phyloP scores from a whole-genome alignment of 2,888 invertebrate species.

The Epirrita christyi region DNA sequence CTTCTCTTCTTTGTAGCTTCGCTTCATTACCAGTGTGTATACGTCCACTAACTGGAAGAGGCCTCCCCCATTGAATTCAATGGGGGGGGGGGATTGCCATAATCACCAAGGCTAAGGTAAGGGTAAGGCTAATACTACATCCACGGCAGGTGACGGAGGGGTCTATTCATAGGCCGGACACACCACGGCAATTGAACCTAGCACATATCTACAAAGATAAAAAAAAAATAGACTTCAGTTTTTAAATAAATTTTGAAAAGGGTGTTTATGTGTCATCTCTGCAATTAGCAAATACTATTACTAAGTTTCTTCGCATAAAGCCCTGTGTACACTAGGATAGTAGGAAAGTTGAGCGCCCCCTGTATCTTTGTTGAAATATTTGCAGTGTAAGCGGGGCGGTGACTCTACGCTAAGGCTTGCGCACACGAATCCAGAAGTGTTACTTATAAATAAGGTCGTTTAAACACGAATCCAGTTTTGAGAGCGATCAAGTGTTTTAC shows the following conservation, averaged over 20 bases:
- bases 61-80: no score
- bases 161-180: no score
- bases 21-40: no score
- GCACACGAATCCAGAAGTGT: conserved; percentile 28
- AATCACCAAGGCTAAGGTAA: no score
- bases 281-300: conserved; percentile 34
- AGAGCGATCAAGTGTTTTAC: background rate
- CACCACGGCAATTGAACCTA: no score
- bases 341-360: conserved; percentile 75
- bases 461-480: background rate
- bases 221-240: no score
- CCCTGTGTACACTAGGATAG: conserved; percentile 66
- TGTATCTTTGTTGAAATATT: conserved; percentile 82
- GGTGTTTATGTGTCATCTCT: background rate
- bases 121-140: no score
- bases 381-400: conserved; percentile 68
- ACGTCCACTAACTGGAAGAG: no score
- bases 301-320: conserved; percentile 45
- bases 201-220: background rate
- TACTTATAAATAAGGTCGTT: conserved; percentile 6
- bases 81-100: no score
- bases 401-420: conserved; percentile 28
- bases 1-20: no score
- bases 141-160: no score
- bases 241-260: no score